Conservation (phyloP, 2,797 vertebrate species). For the Alectoris magna region DNA sequence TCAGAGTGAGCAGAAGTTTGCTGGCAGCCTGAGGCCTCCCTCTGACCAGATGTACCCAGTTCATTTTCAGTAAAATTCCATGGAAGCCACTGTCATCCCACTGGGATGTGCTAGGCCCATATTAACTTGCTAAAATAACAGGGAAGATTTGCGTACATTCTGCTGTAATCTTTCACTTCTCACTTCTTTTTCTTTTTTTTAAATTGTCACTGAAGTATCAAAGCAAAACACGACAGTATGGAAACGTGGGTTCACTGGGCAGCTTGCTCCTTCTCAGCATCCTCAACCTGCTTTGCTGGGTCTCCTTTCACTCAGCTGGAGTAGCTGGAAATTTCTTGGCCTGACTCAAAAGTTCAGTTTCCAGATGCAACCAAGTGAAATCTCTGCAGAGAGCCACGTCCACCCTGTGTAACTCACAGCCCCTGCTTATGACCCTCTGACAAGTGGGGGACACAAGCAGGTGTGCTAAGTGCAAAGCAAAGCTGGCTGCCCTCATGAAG, state of each 20-base stretch:
- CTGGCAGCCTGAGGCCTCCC: conserved; percentile 29
- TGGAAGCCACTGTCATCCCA: conserved; percentile 37
- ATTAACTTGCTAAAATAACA: conserved; percentile 54
- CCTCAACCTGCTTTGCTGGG: not conserved
- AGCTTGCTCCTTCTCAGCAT: not conserved
- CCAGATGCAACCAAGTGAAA: not conserved
- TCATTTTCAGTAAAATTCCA: conserved; percentile 52
- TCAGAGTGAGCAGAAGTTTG: conserved; percentile 23
- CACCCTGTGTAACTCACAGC: not conserved
- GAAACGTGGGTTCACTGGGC: not conserved
- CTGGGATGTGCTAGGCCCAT: conserved; percentile 1
- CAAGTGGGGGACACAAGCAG: not conserved
- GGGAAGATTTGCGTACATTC: not conserved
- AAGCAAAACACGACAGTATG: not conserved
- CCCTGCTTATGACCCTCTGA: not conserved
- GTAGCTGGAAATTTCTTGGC: not conserved
- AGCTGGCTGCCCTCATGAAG: not conserved
- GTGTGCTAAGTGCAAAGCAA: not conserved
- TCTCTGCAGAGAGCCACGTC: not conserved
- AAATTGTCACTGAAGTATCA: not conserved
- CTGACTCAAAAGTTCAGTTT: not conserved
- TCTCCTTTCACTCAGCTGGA: not conserved
- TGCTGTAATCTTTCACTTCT: conserved; percentile 13
- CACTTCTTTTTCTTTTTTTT: not conserved
- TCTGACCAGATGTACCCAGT: conserved; percentile 10